Evolutionary conservation across 35 echinoderm and acorn worm genomes (phyloP), one percentile per base, ranked within the genome.

Genomic region (Heliocidaris erythrogramma): DNA sequence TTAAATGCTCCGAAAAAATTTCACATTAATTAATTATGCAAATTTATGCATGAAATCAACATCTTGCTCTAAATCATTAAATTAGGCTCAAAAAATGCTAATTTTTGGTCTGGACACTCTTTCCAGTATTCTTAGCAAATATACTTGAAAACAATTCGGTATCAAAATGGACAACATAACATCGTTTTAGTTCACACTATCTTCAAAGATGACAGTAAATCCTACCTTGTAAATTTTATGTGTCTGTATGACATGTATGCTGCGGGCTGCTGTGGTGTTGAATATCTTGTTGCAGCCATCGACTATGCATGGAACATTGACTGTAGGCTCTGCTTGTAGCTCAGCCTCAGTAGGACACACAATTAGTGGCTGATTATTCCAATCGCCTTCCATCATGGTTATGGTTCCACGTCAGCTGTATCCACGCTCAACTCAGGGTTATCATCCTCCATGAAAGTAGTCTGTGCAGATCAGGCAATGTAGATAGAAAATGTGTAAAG

Each of bases 171-270:
- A 42, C 35, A 42, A 42, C 3, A 42, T 42, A 42, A 60, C 59
- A 60, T 18, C 59, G 13, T 18, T 60, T 18, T 60, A 60, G 59
- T 14, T 18, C 59, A 60, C 59, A 60, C 59, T 60, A 60, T 10
- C 59, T 14, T 18, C 59, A 7, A 10, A 60, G 59, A 60, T 60
- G 12, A 60, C 12, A 60, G 59, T 71, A 5, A 2, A 5, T 78
- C 7, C 18, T 92, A 92, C 91, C 91, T 92, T 92, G 32, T 52
- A 92, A 52, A 92, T 92, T 29, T 59, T 92, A 30, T 92, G 91
- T 92, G 91, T 92, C 30, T 92, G 91, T n/a, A 92, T 92, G 48
- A 92, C 5, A 42, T 92, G 91, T 48, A 92, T 92, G 48, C 49
- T 92, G 91, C 91, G 91, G 10, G 91, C 47, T 30, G 91, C 91